A percentile compares a stretch with the other conserved stretches of the same genome.
phyloP scores from a whole-genome alignment of 2,888 invertebrate species.

The Dermolepida albohirtum region DNA sequence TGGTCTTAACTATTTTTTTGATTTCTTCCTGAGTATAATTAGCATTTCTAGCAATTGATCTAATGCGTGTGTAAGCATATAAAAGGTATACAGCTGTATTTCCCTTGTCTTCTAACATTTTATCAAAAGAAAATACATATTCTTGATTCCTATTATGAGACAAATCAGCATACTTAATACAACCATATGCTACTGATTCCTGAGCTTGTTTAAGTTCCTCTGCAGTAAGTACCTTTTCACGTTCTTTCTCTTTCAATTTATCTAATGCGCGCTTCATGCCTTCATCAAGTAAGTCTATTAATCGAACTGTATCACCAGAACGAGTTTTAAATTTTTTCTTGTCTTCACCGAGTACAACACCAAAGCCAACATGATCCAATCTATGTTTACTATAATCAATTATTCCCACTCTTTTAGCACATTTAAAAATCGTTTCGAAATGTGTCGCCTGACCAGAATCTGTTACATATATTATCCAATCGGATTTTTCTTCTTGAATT shows the following conservation, averaged over 20 bases:
- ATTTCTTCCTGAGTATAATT: constrained; percentile 75
- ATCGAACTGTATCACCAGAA: constrained; percentile 91
- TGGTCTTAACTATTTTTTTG: constrained; percentile 70
- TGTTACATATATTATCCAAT: constrained; percentile 93
- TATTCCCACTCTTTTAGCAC: constrained; percentile 83
- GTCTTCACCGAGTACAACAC: constrained; percentile 97
- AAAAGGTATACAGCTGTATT: constrained; percentile 98
- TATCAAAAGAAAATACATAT: constrained; percentile 98
- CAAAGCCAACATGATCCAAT: constrained; percentile 94
- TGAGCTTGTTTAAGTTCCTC: constrained; percentile 87
- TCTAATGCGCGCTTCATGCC: constrained; percentile 84
- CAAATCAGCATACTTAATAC: constrained; percentile 98
- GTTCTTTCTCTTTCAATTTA: constrained; percentile 87
- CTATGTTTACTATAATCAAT: constrained; percentile 71
- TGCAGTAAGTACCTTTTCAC: constrained; percentile 83
- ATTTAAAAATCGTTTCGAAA: constrained; percentile 81
- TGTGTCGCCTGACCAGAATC: constrained; percentile 91
- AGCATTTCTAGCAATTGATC: constrained; percentile 87
- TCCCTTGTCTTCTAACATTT: constrained; percentile 98
- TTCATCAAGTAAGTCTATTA: constrained; percentile 91
- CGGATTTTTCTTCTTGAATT: constrained; percentile 84
- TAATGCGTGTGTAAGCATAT: constrained; percentile 94
- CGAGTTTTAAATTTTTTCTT: constrained; percentile 99
- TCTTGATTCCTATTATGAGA: constrained; percentile 93
- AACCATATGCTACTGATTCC: constrained; percentile 95